Conservation (phyloP, 1,140 invertebrate species). For the Hetaerina americana region DNA sequence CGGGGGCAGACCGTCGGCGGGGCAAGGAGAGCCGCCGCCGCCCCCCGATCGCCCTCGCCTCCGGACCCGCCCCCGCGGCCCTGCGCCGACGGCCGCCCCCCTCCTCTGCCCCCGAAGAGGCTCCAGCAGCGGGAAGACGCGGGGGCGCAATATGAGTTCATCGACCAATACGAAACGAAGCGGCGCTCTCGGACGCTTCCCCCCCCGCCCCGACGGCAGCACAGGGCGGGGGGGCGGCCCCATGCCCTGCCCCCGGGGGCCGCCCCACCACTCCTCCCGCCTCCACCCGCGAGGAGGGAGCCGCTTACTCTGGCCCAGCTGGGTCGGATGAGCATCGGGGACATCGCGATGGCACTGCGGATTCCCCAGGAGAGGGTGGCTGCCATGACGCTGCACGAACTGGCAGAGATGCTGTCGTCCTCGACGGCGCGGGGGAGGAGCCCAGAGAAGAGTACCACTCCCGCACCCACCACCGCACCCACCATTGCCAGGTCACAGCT, state of each 20-base stretch:
- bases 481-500: too few species aligned
- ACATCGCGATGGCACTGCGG: constrained; percentile 56
- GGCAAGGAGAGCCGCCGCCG: constrained; percentile 25
- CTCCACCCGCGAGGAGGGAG: constrained; percentile 16
- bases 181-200: constrained; percentile 14
- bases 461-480: too few species aligned
- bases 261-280: constrained; percentile 36
- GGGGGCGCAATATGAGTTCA: constrained; percentile 44
- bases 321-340: constrained; percentile 62
- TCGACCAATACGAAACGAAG: constrained; percentile 38
- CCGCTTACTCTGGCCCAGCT: constrained; percentile 71
- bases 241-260: constrained; percentile 43
- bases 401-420: constrained; percentile 56
- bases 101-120: constrained; percentile 74
- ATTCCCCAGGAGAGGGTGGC: constrained; percentile 64
- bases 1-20: neutral
- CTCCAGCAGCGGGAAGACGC: constrained; percentile 27
- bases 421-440: constrained; percentile 12
- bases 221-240: neutral
- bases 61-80: constrained; percentile 58
- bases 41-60: constrained; percentile 32
- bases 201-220: constrained; percentile 27
- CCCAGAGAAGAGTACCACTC: too few species aligned
- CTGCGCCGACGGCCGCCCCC: constrained; percentile 48
- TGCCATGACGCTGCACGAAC: constrained; percentile 68